A percentile compares a stretch with the other conserved stretches of the same genome.
phyloP scores from a whole-genome alignment of 1,140 invertebrate genomes.

The Oryzaephilus surinamensis region DNA sequence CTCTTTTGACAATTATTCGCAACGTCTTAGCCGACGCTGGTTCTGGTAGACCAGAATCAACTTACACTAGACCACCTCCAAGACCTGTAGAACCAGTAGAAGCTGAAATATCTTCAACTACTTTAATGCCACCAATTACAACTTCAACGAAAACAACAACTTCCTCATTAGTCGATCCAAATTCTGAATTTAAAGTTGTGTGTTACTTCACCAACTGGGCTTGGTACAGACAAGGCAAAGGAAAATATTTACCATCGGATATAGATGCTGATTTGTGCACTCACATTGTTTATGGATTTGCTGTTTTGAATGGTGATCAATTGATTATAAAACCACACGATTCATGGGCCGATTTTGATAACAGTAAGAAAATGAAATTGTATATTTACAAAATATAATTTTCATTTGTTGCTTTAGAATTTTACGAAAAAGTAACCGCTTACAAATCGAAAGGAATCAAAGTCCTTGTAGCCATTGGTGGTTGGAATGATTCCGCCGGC shows the following conservation, averaged over 20 bases:
- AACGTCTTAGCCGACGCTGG: conserved; percentile 47
- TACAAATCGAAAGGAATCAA: conserved; percentile 49
- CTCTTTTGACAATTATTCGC: conserved; percentile 59
- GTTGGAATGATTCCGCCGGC: conserved; percentile 58
- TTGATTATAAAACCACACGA: conserved; percentile 55
- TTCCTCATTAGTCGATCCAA: conserved; percentile 21
- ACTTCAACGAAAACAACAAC: conserved; percentile 6
- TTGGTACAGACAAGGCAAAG: conserved; percentile 49
- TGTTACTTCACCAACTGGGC: conserved; percentile 65
- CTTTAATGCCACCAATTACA: conserved; percentile 3
- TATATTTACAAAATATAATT: conserved; percentile 4
- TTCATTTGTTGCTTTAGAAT: conserved; percentile 37
- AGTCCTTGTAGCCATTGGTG: conserved; percentile 58
- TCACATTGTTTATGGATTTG: conserved; percentile 65
- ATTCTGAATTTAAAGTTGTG: conserved; percentile 47
- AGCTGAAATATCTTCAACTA: conserved; percentile 8
- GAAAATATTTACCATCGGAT: conserved; percentile 53
- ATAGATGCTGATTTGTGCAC: conserved; percentile 60
- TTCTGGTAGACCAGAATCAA: conserved; percentile 17
- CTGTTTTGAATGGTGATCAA: conserved; percentile 47
- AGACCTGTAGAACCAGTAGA: conserved; percentile 14
- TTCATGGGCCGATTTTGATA: conserved; percentile 56
- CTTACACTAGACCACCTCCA: background rate
- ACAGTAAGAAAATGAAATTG: conserved; percentile 36
- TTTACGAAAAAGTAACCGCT: conserved; percentile 47